These are phyloP conservation scores for Cheilosia pagana DNA, from an alignment of 2,888 invertebrate species.

Conservation along the genomic window DNA sequence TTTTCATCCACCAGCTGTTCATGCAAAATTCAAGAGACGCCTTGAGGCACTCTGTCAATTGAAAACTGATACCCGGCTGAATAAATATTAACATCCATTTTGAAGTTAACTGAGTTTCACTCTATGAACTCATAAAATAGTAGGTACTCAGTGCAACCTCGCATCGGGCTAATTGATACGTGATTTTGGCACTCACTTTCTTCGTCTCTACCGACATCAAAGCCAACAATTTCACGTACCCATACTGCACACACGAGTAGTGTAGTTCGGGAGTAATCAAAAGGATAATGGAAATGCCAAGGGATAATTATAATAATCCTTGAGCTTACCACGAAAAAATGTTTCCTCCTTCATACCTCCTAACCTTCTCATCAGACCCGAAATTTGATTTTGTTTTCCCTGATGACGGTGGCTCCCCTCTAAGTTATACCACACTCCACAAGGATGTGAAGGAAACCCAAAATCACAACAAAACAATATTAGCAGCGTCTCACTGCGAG, in stretches of 20 bases:
- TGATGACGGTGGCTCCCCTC: slow-evolving; percentile 7
- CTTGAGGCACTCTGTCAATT: too few species aligned
- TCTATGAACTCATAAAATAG: too few species aligned
- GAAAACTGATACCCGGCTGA: too few species aligned
- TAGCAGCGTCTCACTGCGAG: slow-evolving; percentile 9
- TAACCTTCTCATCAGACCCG: background rate
- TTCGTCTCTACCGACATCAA: background rate
- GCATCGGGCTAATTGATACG: slow-evolving; percentile 38
- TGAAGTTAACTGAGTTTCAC: too few species aligned
- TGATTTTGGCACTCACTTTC: slow-evolving; percentile 18
- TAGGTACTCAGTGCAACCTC: background rate
- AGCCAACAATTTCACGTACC: slow-evolving; percentile 24
- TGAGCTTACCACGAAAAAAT: slow-evolving; percentile 32
- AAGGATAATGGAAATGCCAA: slow-evolving; percentile 62
- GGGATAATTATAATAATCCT: slow-evolving; percentile 64
- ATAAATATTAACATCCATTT: too few species aligned
- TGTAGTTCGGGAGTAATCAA: slow-evolving; percentile 43
- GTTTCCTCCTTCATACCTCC: slow-evolving; percentile 3
- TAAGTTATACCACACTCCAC: too few species aligned
- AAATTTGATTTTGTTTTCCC: slow-evolving; percentile 42
- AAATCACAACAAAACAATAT: background rate
- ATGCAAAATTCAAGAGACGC: too few species aligned
- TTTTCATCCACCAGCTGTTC: too few species aligned
- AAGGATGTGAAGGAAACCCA: background rate
- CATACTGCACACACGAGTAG: slow-evolving; percentile 33